These are phyloP conservation scores for Baccha elongata DNA, from an alignment of 2,888 invertebrate genomes.

Conservation along the genomic window DNA sequence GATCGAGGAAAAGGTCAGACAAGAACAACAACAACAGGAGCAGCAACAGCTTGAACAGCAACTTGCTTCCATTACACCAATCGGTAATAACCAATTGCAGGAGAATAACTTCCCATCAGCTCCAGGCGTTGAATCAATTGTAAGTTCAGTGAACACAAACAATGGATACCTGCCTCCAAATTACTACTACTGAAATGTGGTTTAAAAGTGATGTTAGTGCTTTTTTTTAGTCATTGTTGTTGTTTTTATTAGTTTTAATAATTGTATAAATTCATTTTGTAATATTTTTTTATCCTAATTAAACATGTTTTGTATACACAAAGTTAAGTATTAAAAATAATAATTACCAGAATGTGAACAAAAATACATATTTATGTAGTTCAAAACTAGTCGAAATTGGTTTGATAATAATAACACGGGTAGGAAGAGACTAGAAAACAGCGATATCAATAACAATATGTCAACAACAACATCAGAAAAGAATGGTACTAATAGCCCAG, in stretches of 20 bases:
- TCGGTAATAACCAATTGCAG: conserved; percentile 24
- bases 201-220: conserved; percentile 25
- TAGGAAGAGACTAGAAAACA: no score
- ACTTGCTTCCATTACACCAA: conserved; percentile 13
- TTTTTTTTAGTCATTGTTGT: conserved; percentile 28
- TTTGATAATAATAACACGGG: no score
- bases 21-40: conserved; percentile 44
- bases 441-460: no score
- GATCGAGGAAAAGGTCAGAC: conserved; percentile 46
- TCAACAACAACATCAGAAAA: no score
- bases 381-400: no score
- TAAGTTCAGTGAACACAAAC: conserved; percentile 33
- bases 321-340: no score
- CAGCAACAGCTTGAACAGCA: conserved; percentile 49
- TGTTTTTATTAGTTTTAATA: conserved; percentile 9
- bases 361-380: no score
- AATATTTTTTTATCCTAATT: conserved; percentile 34
- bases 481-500: no score
- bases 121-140: conserved; percentile 26
- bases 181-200: conserved; percentile 45
- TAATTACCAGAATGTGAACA: no score
- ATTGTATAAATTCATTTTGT: conserved; percentile 15
- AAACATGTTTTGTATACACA: conserved; percentile 46
- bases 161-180: conserved; percentile 63
- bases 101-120: conserved; percentile 35